Evolutionary conservation across 1,140 invertebrate species (phyloP).

Genomic region (Caenorhabditis tropicalis): DNA sequence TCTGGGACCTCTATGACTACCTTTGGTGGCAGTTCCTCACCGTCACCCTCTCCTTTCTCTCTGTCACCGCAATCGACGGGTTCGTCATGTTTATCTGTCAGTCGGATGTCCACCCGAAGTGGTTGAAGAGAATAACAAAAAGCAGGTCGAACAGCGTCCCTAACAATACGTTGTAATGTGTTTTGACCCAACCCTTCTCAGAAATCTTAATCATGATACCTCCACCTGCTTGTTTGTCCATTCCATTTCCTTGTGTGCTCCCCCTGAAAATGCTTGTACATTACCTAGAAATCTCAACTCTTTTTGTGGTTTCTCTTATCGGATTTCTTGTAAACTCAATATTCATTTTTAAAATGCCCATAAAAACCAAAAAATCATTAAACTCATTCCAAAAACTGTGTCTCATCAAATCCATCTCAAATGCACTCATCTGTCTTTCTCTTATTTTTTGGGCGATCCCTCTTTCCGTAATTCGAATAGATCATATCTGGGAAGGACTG

Average conservation of each 20-base stretch:
- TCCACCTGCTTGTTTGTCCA: background rate
- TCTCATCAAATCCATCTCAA: background rate
- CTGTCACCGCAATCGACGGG: background rate
- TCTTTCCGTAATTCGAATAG: background rate
- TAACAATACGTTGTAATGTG: too few relatives aligned
- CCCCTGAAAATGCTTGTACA: too few relatives aligned
- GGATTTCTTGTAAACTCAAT: background rate
- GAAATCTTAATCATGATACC: too few relatives aligned
- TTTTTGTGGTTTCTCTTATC: background rate
- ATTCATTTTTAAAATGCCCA: background rate
- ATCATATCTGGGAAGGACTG: background rate
- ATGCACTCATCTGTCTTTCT: background rate
- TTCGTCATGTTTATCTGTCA: background rate
- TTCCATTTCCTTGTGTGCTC: background rate
- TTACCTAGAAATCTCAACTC: background rate
- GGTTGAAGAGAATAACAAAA: too few relatives aligned
- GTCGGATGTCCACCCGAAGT: background rate
- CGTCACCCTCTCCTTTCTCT: background rate
- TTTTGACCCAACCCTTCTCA: too few relatives aligned
- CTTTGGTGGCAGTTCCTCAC: background rate
- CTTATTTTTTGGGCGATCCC: background rate
- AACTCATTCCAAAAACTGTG: slow-evolving; percentile 18
- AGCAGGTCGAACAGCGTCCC: too few relatives aligned
- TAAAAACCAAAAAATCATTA: background rate
- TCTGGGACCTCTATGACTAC: background rate